Conservation (phyloP, 2,888 invertebrate species). For the Julus scandinavius region DNA sequence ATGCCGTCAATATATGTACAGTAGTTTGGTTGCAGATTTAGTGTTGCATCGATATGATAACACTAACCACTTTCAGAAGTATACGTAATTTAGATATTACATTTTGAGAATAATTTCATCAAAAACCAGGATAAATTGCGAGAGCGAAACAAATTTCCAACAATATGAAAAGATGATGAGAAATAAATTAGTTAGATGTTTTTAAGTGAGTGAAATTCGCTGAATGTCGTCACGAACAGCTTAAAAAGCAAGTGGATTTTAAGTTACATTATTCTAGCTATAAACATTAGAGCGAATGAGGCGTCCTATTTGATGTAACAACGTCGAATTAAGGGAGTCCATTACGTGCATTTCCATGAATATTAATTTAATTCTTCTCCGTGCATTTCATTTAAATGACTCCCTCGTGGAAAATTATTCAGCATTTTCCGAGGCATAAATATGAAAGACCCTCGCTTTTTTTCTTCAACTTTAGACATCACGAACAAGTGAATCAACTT, state of each 20-base stretch:
- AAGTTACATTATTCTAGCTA: neutral
- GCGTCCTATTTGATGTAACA: neutral
- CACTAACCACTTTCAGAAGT: too few species aligned
- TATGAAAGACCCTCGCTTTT: conserved; percentile 16
- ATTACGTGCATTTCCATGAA: neutral
- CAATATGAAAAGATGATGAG: neutral
- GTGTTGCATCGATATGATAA: too few species aligned
- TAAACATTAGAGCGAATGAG: conserved; percentile 12
- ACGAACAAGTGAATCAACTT: too few species aligned
- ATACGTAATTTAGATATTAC: too few species aligned
- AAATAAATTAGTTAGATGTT: neutral
- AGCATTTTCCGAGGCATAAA: neutral
- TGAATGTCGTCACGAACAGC: neutral
- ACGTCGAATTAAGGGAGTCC: neutral
- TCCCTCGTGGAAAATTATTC: neutral
- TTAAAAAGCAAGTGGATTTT: neutral
- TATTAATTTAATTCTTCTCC: neutral
- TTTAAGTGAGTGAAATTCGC: neutral
- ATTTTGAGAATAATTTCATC: neutral
- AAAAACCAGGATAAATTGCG: neutral
- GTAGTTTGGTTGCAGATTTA: too few species aligned
- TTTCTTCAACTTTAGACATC: neutral
- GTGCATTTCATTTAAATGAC: conserved; percentile 9
- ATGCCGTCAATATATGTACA: too few species aligned
- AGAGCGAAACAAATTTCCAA: neutral